These are phyloP conservation scores for Burhinus bistriatus DNA, from an alignment of 2,113 vertebrate genomes.

Conservation along the genomic window DNA sequence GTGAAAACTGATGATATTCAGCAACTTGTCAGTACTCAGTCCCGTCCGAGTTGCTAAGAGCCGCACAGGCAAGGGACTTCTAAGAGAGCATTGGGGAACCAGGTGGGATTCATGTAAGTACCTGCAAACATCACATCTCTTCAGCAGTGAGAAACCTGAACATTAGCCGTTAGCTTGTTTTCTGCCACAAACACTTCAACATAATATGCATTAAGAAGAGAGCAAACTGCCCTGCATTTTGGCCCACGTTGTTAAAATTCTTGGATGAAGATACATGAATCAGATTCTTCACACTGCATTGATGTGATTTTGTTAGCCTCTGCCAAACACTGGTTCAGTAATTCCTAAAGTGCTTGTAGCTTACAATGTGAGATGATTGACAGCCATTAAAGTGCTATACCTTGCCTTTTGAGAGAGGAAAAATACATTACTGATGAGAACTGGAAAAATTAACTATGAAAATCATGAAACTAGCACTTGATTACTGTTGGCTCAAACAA, in stretches of 20 bases:
- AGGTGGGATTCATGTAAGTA: not conserved
- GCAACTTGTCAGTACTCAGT: not conserved
- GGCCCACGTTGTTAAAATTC: not conserved
- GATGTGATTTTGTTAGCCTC: not conserved
- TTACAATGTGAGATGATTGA: not conserved
- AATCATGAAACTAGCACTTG: not conserved
- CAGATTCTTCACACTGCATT: not conserved
- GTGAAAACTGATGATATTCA: not conserved
- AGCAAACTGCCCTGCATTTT: not conserved
- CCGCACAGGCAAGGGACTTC: not conserved
- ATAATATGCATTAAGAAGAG: not conserved
- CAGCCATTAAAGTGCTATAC: not conserved
- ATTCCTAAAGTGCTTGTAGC: conserved; percentile 7
- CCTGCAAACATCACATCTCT: not conserved
- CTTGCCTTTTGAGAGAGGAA: not conserved
- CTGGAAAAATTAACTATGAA: conserved; percentile 14
- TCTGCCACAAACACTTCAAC: not conserved
- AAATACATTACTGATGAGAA: not conserved
- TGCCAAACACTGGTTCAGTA: conserved; percentile 11
- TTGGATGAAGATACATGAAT: not conserved
- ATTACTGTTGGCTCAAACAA: conserved; percentile 9
- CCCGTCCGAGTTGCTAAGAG: not conserved
- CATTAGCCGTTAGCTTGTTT: fast-evolving
- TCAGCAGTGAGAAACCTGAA: not conserved
- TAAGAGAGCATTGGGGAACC: not conserved